Percentiles rank a stretch among this genome's conserved stretches.
These are phyloP conservation scores for Perdita meconis DNA, from an alignment of 2,888 invertebrate species.

Conservation along the genomic window DNA sequence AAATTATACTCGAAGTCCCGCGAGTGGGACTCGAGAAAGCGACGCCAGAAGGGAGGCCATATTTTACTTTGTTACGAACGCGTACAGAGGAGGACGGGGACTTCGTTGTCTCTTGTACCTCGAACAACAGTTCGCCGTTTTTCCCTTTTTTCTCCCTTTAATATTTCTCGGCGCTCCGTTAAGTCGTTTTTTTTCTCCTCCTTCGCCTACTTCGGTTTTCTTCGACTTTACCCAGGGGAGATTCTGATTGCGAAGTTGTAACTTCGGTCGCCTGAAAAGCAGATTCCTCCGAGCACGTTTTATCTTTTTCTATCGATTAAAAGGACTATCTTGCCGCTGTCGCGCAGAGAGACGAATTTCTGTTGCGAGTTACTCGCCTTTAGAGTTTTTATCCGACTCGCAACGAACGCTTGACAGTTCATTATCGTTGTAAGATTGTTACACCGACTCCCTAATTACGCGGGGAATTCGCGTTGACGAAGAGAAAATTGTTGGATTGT, in stretches of 20 bases:
- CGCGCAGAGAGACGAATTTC: neutral
- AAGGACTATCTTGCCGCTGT: neutral
- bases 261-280: neutral
- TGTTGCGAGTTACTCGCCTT: neutral
- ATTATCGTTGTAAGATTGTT: neutral
- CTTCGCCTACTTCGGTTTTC: neutral
- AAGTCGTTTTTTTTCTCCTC: neutral
- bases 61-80: constrained; percentile 57
- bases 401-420: neutral
- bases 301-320: constrained; percentile 20
- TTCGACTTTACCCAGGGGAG: neutral
- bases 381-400: neutral
- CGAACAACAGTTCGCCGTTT: constrained; percentile 38
- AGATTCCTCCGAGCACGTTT: constrained; percentile 17
- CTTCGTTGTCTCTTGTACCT: constrained; percentile 4
- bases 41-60: constrained; percentile 44
- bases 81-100: constrained; percentile 19
- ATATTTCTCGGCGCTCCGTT: constrained; percentile 18
- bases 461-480: neutral
- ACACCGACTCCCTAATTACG: neutral
- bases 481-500: neutral
- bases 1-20: constrained; percentile 54
- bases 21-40: constrained; percentile 42
- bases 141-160: constrained; percentile 1
- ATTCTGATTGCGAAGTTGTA: constrained; percentile 30